Percentiles rank a stretch among this genome's conserved stretches.
Evolutionary conservation across 2,113 vertebrate species (phyloP).

Genomic region (Cephalopterus ornatus): DNA sequence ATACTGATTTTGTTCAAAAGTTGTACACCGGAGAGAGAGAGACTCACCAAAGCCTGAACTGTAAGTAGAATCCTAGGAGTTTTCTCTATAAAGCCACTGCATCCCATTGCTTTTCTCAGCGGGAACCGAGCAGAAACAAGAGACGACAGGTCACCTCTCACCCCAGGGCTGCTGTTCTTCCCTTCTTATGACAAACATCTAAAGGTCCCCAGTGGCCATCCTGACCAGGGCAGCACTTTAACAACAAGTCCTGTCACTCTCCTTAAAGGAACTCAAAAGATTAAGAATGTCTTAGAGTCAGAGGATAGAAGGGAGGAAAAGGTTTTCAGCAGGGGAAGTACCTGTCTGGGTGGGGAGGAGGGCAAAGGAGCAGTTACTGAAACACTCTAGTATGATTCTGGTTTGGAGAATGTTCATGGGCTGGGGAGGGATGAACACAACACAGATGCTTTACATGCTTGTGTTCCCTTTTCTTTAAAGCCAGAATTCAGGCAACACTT

Average conservation of each 20-base stretch:
- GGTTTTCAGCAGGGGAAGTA: not conserved
- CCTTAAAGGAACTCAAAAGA: not conserved
- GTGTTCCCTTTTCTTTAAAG: not conserved
- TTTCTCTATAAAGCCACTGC: not conserved
- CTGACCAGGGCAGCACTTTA: not conserved
- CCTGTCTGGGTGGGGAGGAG: not conserved
- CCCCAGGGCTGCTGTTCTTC: not conserved
- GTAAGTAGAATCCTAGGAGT: not conserved
- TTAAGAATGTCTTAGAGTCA: not conserved
- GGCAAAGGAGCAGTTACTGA: not conserved
- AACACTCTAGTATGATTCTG: fast-evolving
- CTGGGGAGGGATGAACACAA: not conserved
- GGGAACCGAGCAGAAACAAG: not conserved
- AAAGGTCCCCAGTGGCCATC: not conserved
- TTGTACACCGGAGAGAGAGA: not conserved
- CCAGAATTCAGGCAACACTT: not conserved
- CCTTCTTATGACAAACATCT: not conserved
- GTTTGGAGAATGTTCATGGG: not conserved
- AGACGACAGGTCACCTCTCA: not conserved
- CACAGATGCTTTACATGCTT: not conserved
- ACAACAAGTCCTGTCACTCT: not conserved
- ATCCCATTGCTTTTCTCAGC: not conserved
- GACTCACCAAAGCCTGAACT: not conserved
- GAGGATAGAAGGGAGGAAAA: not conserved
- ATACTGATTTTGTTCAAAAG: not conserved